Evolutionary conservation across 2,113 vertebrate species (phyloP).

Genomic region (Antigone vipio): DNA sequence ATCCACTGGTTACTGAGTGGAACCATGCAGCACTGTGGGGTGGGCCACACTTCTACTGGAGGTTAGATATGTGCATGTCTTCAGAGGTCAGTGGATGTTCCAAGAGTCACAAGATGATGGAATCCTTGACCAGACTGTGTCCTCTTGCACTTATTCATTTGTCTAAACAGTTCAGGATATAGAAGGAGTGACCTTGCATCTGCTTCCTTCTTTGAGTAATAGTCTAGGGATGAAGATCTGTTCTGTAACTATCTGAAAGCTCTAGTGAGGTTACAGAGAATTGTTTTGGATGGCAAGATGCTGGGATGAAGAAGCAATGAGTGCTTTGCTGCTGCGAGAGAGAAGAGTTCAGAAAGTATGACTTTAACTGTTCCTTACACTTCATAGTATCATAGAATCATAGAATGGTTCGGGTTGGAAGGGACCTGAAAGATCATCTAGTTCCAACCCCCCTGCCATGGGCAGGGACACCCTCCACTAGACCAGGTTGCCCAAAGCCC

Average conservation of each 20-base stretch:
- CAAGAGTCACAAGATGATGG: neutral
- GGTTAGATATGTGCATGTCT: neutral
- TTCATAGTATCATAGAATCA: neutral
- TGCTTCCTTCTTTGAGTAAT: neutral
- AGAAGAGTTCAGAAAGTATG: neutral
- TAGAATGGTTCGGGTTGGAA: too few species aligned
- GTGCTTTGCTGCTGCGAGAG: neutral
- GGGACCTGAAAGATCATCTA: too few species aligned
- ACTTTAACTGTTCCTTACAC: neutral
- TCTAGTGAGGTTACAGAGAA: neutral
- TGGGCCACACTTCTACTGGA: neutral
- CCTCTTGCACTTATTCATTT: neutral
- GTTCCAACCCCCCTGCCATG: too few species aligned
- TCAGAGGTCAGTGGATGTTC: neutral
- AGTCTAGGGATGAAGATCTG: neutral
- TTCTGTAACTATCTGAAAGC: neutral
- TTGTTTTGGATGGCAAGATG: neutral
- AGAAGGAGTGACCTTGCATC: neutral
- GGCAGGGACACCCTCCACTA: too few species aligned
- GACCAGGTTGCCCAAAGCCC: too few species aligned
- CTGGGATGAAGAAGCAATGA: neutral
- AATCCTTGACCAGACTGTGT: neutral
- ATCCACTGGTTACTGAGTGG: neutral
- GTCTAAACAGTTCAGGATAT: neutral
- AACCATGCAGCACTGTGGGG: fast-evolving